Evolutionary conservation across 2,113 vertebrate species (phyloP), one percentile per base, ranked within the genome.

Genomic region (Stictonetta naevosa): DNA sequence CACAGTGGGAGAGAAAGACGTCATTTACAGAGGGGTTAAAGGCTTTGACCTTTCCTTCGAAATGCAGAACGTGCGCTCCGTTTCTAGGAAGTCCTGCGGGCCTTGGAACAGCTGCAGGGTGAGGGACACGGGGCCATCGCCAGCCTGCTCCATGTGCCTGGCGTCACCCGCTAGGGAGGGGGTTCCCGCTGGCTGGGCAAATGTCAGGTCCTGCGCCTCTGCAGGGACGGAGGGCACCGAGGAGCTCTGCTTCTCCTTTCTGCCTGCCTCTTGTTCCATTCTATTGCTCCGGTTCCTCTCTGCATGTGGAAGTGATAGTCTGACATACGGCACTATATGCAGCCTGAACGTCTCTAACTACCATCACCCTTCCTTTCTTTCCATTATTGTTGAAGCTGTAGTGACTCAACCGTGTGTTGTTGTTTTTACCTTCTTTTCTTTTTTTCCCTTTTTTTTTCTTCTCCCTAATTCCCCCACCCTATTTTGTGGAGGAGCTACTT

Each of bases 301-400:
- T 93, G 90, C 72, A 40, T 66, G 69, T 84, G 93, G 95, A 96
- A 95, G 86, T 81, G 86, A 91, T 83, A 87, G 87, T 74, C n/a
- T 90, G 71, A 6, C 34, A 75, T 88, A 40, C 19, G 28, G 31
- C n/a, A 48, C 93, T 93, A 86, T 90, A 80, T 90, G 15, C 88
- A 82, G 62, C 77, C 58, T 6, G 1, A 93, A 74, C 56, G 62
- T 76, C 86, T 87, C 82, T 17, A 93, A 72, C 60, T 85, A 50
- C 56, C 33, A n/a, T 82, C 69, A 64, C 93, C 44, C 90, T 94
- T 94, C 76, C 78, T 86, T 38, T 78, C 76, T 81, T 83, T 77
- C 52, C 31, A 8, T 69, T 82, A 58, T 76, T 58, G 75, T 68
- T 72, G 78, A 74, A 94, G 82, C 42, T 14, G 25, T 29, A 75